Evolutionary conservation across 2,797 vertebrate genomes (phyloP).

Genomic region (Halcyon badia): DNA sequence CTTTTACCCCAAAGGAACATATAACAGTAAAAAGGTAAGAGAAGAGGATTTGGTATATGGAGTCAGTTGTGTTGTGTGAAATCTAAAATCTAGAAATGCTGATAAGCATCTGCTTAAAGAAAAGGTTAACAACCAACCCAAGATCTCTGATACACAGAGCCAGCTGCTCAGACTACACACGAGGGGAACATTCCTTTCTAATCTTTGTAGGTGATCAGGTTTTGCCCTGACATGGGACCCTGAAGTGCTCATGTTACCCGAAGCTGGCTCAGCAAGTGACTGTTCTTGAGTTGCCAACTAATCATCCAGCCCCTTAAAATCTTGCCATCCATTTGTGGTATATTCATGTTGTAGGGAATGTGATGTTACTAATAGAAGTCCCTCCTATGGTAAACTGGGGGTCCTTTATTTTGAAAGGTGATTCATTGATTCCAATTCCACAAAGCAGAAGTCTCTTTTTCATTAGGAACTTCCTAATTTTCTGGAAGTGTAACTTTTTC

Average conservation of each 20-base stretch:
- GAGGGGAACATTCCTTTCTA: slow-evolving; percentile 58
- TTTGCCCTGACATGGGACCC: slow-evolving; percentile 6
- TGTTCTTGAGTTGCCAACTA: not conserved
- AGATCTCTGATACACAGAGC: not conserved
- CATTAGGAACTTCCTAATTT: not conserved
- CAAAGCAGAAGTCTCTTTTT: not conserved
- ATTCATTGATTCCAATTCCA: not conserved
- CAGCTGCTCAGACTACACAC: not conserved
- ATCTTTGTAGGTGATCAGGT: slow-evolving; percentile 55
- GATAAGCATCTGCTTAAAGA: not conserved
- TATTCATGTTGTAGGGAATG: not conserved
- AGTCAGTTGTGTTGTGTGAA: not conserved
- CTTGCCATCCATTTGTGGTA: not conserved
- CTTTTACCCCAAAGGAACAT: not conserved
- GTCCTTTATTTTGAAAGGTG: not conserved
- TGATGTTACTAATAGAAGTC: not conserved
- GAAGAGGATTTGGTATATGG: not conserved
- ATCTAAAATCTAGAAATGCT: not conserved
- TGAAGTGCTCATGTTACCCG: slow-evolving; percentile 5
- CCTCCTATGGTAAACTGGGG: not conserved
- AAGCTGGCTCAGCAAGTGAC: slow-evolving; percentile 38
- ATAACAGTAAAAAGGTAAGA: not conserved
- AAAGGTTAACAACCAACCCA: not conserved
- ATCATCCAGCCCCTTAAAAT: not conserved
- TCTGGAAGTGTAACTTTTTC: not conserved